phyloP scores from a whole-genome alignment of 2,888 invertebrate genomes.

The Andrena praecox region DNA sequence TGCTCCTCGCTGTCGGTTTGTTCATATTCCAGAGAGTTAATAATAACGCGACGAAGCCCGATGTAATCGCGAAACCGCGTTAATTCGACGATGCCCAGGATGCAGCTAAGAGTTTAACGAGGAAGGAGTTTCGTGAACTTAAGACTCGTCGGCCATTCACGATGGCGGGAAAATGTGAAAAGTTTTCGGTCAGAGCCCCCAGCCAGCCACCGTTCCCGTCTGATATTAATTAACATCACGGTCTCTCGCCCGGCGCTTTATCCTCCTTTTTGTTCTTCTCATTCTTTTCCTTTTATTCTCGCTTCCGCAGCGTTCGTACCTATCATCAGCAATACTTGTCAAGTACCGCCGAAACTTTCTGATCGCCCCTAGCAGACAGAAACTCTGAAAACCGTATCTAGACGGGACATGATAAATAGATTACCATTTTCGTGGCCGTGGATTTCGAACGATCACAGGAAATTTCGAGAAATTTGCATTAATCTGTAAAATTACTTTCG shows the following conservation, averaged over 20 bases:
- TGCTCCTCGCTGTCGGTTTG: conserved; percentile 12
- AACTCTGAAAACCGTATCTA: conserved; percentile 7
- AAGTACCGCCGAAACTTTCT: conserved; percentile 47
- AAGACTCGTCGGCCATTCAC: conserved; percentile 57
- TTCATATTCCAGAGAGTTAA: conserved; percentile 52
- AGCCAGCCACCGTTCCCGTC: conserved; percentile 1
- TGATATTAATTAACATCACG: conserved; percentile 69
- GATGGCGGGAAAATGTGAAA: conserved; percentile 69
- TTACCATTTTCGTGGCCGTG: background rate
- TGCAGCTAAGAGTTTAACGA: conserved; percentile 67
- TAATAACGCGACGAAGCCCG: conserved; percentile 66
- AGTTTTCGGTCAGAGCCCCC: conserved; percentile 62
- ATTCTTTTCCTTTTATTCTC: conserved; percentile 51
- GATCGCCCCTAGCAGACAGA: conserved; percentile 24
- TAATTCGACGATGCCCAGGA: conserved; percentile 63
- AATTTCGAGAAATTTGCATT: background rate
- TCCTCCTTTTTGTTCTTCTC: conserved; percentile 44
- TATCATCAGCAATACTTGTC: conserved; percentile 60
- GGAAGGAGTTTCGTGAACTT: conserved; percentile 61
- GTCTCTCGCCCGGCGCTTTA: conserved; percentile 48
- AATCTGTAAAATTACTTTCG: background rate
- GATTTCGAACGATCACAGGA: background rate
- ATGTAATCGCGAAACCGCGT: conserved; percentile 68
- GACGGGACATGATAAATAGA: background rate
- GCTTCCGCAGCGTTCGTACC: conserved; percentile 30